Percentiles rank a stretch among this genome's conserved stretches.
Evolutionary conservation across 2,113 vertebrate genomes (phyloP).

Genomic region (Ailuropoda melanoleuca): DNA sequence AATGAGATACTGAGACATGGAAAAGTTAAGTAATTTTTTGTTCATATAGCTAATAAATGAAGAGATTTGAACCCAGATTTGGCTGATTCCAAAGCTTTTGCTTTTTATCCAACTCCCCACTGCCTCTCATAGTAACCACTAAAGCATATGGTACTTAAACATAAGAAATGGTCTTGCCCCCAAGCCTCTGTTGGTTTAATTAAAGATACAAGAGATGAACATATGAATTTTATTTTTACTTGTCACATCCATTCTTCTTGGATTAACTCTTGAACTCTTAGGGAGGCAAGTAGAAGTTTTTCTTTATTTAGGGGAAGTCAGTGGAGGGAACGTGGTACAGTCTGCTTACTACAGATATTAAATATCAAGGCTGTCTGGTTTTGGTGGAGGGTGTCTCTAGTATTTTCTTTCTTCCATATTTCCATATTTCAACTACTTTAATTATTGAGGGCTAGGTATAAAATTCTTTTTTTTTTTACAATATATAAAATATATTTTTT

Average conservation of each 20-base stretch:
- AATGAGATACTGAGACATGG: background rate
- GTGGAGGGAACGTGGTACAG: background rate
- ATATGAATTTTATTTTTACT: background rate
- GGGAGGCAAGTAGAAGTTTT: background rate
- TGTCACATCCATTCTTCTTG: background rate
- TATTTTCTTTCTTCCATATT: background rate
- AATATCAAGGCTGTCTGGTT: background rate
- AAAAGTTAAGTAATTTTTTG: background rate
- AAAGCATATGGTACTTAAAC: background rate
- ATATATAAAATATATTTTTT: too few relatives aligned
- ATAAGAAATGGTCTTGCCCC: background rate
- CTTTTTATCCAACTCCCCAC: background rate
- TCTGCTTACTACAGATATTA: background rate
- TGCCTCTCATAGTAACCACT: background rate
- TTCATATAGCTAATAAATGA: background rate
- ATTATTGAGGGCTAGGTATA: slow-evolving; percentile 8
- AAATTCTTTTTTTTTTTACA: too few relatives aligned
- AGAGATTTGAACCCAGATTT: background rate
- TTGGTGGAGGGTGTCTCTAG: background rate
- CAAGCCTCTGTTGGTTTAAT: background rate
- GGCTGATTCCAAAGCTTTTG: background rate
- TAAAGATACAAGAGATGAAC: background rate
- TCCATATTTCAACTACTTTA: background rate
- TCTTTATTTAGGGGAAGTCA: background rate
- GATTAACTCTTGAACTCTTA: background rate